Conservation (phyloP, 2,888 invertebrate species). For the Brachycybe producta region DNA sequence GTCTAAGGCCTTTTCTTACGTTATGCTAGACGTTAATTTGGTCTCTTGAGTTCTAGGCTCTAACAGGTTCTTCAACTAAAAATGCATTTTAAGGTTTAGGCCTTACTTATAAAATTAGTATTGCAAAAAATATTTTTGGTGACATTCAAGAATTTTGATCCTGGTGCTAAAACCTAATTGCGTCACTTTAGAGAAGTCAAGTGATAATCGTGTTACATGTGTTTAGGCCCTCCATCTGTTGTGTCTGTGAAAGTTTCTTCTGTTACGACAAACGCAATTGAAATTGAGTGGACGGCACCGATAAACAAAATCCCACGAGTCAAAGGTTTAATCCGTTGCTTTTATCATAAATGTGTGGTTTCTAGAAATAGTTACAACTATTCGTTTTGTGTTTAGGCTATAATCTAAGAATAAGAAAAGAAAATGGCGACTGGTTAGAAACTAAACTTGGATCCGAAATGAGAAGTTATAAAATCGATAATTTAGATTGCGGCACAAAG, state of each 20-base stretch:
- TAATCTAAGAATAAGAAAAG: slow-evolving; percentile 81
- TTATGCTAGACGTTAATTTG: no score
- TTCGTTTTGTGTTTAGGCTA: slow-evolving; percentile 46
- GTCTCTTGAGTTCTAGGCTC: no score
- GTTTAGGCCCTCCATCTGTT: slow-evolving; percentile 23
- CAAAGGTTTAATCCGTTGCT: slow-evolving; percentile 9
- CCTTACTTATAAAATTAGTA: no score
- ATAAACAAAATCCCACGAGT: background rate
- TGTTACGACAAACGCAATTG: slow-evolving; percentile 21
- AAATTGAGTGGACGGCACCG: slow-evolving; percentile 22
- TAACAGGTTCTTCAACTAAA: no score
- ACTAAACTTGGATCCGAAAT: slow-evolving; percentile 11
- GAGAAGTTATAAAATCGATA: slow-evolving; percentile 52
- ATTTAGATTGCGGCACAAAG: slow-evolving; percentile 77
- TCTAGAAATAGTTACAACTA: background rate
- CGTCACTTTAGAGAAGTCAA: no score
- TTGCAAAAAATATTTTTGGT: no score
- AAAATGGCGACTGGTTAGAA: slow-evolving; percentile 79
- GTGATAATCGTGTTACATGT: no score
- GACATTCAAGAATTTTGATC: no score
- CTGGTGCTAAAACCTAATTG: no score
- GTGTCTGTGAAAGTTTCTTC: slow-evolving; percentile 21
- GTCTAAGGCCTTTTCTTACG: no score
- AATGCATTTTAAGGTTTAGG: no score
- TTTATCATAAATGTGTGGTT: background rate